Evolutionary conservation across 2,113 vertebrate genomes (phyloP).

Genomic region (Sinocyclocheilus anophthalmus): DNA sequence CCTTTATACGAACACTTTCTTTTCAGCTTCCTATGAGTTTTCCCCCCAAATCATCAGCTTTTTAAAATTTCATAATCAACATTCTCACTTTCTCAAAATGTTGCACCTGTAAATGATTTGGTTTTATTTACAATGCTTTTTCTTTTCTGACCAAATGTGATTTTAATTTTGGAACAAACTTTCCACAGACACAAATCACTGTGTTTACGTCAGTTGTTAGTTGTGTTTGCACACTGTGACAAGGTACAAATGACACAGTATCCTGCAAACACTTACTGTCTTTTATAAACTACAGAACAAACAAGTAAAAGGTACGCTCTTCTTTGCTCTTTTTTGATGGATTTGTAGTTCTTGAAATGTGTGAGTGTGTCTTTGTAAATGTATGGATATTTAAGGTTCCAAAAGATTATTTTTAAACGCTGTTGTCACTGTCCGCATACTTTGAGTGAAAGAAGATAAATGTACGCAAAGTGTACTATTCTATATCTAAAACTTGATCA

Average conservation of each 20-base stretch:
- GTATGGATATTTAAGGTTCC: conserved; percentile 64
- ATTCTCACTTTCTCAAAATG: not conserved
- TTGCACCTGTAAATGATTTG: not conserved
- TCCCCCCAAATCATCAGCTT: not conserved
- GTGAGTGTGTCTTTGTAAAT: conserved; percentile 44
- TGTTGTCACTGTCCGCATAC: conserved; percentile 48
- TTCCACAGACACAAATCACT: conserved; percentile 17
- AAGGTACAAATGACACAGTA: conserved; percentile 68
- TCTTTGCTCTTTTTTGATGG: conserved; percentile 63
- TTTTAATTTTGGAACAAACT: conserved; percentile 50
- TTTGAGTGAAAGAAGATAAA: conserved; percentile 63
- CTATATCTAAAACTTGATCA: conserved; percentile 68
- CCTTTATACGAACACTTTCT: not conserved
- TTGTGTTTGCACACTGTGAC: conserved; percentile 62
- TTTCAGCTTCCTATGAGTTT: not conserved
- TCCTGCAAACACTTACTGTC: conserved; percentile 29
- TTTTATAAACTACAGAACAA: conserved; percentile 48
- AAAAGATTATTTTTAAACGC: conserved; percentile 57
- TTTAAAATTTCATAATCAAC: not conserved
- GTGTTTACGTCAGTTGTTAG: conserved; percentile 55
- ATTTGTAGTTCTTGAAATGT: conserved; percentile 68
- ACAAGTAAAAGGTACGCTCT: conserved; percentile 58
- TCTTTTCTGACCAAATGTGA: conserved; percentile 23
- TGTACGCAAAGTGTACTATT: conserved; percentile 63
- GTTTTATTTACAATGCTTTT: not conserved